A percentile compares a stretch with the other conserved stretches of the same genome.
phyloP scores from a whole-genome alignment of 2,113 vertebrate genomes.

The Pycnonotus jocosus region DNA sequence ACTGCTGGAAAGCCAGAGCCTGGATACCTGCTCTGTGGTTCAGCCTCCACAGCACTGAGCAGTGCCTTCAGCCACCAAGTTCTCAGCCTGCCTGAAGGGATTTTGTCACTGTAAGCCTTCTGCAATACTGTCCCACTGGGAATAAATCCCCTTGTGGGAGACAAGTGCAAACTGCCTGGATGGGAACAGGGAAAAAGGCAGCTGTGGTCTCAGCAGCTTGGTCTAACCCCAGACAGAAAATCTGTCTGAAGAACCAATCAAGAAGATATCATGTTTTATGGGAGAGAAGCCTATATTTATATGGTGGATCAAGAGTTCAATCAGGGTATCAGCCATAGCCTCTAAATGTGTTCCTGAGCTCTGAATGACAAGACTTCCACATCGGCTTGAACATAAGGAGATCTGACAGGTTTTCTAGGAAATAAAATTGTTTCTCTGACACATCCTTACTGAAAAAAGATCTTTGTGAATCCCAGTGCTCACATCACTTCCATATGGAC shows the following conservation, averaged over 20 bases:
- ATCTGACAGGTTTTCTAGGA: background rate
- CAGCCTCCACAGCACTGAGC: background rate
- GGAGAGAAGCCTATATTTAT: background rate
- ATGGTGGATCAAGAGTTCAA: background rate
- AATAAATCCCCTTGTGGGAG: background rate
- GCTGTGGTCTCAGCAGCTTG: background rate
- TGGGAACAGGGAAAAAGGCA: background rate
- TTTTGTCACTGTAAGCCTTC: background rate
- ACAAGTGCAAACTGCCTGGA: background rate
- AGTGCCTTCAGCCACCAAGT: rapidly evolving
- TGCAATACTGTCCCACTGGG: rapidly evolving
- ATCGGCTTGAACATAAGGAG: background rate
- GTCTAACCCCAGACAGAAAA: background rate
- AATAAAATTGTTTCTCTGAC: background rate
- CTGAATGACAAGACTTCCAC: background rate
- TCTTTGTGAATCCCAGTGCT: background rate
- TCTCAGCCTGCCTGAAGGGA: background rate
- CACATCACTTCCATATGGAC: background rate
- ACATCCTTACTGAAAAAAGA: background rate
- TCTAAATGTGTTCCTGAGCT: background rate
- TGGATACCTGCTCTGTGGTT: background rate
- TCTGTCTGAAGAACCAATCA: background rate
- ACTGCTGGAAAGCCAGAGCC: background rate
- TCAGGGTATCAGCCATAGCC: background rate
- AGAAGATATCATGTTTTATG: background rate